phyloP scores from a whole-genome alignment of 2,797 vertebrate genomes.

The Heteromormyrus szaboi region DNA sequence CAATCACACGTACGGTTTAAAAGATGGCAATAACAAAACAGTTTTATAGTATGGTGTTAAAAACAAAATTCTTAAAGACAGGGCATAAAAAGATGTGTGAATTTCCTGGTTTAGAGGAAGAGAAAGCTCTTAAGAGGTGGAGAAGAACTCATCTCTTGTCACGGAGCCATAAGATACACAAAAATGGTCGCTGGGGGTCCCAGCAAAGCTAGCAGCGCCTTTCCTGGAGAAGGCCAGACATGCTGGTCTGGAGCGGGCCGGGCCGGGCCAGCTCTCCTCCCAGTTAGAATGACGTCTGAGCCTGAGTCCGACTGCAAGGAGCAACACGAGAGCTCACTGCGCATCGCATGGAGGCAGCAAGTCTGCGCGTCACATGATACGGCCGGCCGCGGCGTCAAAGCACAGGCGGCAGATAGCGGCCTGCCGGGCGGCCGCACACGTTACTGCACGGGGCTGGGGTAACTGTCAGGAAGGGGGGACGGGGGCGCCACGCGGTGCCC shows the following conservation, averaged over 20 bases:
- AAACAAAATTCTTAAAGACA: background rate
- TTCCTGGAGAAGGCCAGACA: background rate
- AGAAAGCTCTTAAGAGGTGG: background rate
- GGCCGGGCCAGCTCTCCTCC: background rate
- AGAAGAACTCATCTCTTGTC: background rate
- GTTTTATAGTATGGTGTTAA: background rate
- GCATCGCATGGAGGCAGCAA: background rate
- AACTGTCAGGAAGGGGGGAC: background rate
- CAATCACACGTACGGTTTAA: background rate
- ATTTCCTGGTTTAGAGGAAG: background rate
- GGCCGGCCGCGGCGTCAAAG: background rate
- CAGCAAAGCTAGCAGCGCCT: background rate
- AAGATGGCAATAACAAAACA: background rate
- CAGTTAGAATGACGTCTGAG: background rate
- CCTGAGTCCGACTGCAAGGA: background rate
- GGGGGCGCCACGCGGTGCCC: background rate
- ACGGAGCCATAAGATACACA: background rate
- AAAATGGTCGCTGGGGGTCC: background rate
- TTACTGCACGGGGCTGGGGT: background rate
- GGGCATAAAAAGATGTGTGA: background rate
- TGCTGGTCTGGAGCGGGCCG: background rate
- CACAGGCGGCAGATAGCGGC: background rate
- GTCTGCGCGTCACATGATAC: background rate
- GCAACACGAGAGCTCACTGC: background rate
- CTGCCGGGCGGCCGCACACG: background rate